Evolutionary conservation across 92 coral and sea anemone genomes (phyloP), one percentile per base, ranked within the genome.

Genomic region (Epizoanthus fatuus): DNA sequence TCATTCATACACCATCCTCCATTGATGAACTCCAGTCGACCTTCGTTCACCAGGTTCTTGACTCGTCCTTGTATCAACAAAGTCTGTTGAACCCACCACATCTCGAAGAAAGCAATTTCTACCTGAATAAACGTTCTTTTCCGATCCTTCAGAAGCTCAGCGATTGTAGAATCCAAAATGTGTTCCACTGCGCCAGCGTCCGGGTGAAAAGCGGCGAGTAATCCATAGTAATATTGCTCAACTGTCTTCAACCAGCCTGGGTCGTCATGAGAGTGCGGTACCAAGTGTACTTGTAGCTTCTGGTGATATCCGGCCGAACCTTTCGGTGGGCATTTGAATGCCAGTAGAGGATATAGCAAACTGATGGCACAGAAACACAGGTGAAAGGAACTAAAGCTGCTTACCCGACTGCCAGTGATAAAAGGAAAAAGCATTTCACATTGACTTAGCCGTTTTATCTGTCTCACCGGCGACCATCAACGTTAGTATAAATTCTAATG

Each of bases 1-100:
- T 93, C 96, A 57, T 93, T 93, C 96, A 93, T 93, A 73, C 94
- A 87, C 97, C 94, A 93, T 12, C 97, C 97, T 42, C 92, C 97
- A 73, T 93, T 93, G 39, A 91, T 88, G 56, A 93, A 93, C 77
- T 93, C 94, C 52, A 93, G 25, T 45, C 74, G 86, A 53, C 91
- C 89, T 14, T 69, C 74, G 3, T 52, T 47, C 8, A 93, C 97
- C 5, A 93, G 91, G 22, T 89, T 90, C 73, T 86, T 93, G 14
- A 93, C 94, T 45, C 72, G 64, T 53, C 16, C 74, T 78, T 54
- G 84, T 79, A 76, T 85, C 19, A 76, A 74, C 42, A 63, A 75
- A 49, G 72, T 70, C 68, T 93, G 97, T 52, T 93, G 78, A 35
- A 60, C 60, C 97, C 97, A 93, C 97, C 97, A 93, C 65, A 86